These are phyloP conservation scores for Ochlodes sylvanus DNA, from an alignment of 2,888 invertebrate species.

Conservation along the genomic window DNA sequence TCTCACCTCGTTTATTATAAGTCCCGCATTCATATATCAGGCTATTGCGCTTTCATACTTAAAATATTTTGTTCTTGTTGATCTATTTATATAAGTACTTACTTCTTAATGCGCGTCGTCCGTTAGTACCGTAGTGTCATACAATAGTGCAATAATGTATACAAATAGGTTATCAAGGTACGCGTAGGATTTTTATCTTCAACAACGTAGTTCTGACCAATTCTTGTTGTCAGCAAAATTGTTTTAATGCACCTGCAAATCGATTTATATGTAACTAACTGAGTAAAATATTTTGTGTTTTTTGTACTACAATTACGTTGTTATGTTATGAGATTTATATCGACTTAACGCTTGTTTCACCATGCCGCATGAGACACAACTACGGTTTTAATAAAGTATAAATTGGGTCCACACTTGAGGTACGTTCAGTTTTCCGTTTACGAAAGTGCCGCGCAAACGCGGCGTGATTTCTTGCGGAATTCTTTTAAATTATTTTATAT, in stretches of 20 bases:
- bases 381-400: slow-evolving; percentile 24
- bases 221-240: too few relatives aligned
- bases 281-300: not conserved
- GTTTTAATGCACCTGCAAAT: too few relatives aligned
- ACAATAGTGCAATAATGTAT: too few relatives aligned
- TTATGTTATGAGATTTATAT: not conserved
- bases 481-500: slow-evolving; percentile 30
- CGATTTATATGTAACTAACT: not conserved
- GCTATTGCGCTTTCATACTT: not conserved
- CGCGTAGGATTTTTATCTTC: too few relatives aligned
- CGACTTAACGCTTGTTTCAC: not conserved
- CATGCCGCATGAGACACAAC: not conserved
- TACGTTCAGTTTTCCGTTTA: slow-evolving; percentile 24
- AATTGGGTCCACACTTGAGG: slow-evolving; percentile 21
- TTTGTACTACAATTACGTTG: not conserved
- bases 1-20: slow-evolving; percentile 35
- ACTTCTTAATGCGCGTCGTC: too few relatives aligned
- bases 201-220: too few relatives aligned
- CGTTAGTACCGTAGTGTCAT: too few relatives aligned
- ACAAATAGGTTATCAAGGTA: too few relatives aligned
- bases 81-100: not conserved
- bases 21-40: slow-evolving; percentile 23
- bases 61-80: not conserved
- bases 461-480: slow-evolving; percentile 32
- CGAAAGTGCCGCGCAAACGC: slow-evolving; percentile 23